Evolutionary conservation across 2,797 vertebrate genomes (phyloP), one percentile per base, ranked within the genome.

Genomic region (Syndactyla subalaris): DNA sequence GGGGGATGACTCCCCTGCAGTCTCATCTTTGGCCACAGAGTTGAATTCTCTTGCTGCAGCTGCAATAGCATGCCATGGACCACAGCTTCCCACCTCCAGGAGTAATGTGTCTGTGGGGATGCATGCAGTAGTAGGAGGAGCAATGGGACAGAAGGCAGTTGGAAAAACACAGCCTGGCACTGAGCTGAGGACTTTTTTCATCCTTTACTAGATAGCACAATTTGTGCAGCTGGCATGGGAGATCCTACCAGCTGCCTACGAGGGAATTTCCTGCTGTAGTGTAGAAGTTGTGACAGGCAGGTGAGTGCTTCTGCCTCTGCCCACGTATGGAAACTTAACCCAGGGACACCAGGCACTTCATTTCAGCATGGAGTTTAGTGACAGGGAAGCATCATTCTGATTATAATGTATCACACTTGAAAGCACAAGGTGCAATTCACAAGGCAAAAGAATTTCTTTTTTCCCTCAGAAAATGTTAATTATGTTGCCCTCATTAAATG

Each of bases 401-500:
- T 57, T 70, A 66, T 54, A 80, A 85, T 2, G 2, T 18, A 92
- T 51, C 63, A 78, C 58, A 45, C 72, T 75, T 6, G 4, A 85
- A 91, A 91, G 48, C 61, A 75, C 21, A 67, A 88, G 76, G 68
- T 36, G 45, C 68, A 63, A 57, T 58, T 92, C 57, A 54, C 23
- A 79, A 76, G 51, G 63, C 6, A 54, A 79, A 88, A 92, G 5
- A 55, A 72, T 75, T 93, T 85, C 21, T 75, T 90, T 78, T 55
- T 54, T 36, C 16, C 36, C 62, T 89, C 80, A 92, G 92, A 97
- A 96, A 96, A 83, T 61, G 54, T 95, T 96, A 97, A 96, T 97
- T 97, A 95, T 92, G 85, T 93, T 96, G 87, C 94, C 89, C 92
- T 98, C 91, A 62, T 97, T 97, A 97, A 97, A 96, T 85, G 73